Evolutionary conservation across 2,113 vertebrate species (phyloP).

Genomic region (Epinephelus cyanopodus): DNA sequence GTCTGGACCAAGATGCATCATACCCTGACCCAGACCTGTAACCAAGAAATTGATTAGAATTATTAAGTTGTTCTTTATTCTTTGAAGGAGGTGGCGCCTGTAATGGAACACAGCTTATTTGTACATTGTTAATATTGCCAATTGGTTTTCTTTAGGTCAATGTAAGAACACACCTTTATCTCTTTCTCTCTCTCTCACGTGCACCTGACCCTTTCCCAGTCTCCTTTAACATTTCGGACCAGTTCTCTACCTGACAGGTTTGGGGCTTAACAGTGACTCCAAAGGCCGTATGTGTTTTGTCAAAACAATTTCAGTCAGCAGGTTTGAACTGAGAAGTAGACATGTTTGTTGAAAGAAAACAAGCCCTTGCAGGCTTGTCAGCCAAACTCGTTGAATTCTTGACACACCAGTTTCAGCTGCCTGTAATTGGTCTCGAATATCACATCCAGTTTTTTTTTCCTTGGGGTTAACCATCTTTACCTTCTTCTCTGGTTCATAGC

Average conservation of each 20-base stretch:
- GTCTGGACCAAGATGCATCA: no score
- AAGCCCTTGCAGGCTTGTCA: background rate
- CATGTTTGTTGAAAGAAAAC: background rate
- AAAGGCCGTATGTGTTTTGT: constrained; percentile 1
- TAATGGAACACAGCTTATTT: constrained; percentile 30
- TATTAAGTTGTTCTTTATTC: no score
- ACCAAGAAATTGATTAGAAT: no score
- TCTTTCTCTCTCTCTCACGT: constrained; percentile 2
- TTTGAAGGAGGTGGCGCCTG: background rate
- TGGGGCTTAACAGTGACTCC: background rate
- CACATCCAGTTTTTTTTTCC: background rate
- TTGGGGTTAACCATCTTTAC: background rate
- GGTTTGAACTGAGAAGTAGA: constrained; percentile 11
- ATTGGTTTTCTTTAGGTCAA: constrained; percentile 15
- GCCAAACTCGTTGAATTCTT: background rate
- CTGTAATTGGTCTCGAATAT: background rate
- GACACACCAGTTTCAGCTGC: background rate
- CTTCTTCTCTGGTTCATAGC: constrained; percentile 6
- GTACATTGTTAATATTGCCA: constrained; percentile 7
- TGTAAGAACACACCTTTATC: constrained; percentile 5
- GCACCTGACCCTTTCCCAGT: constrained; percentile 13
- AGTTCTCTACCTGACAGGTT: constrained; percentile 11
- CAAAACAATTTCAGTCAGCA: constrained; percentile 2
- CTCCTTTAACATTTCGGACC: constrained; percentile 24
- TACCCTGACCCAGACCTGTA: no score